phyloP scores from a whole-genome alignment of 1,140 invertebrate genomes.

The Drosophila neocordata region DNA sequence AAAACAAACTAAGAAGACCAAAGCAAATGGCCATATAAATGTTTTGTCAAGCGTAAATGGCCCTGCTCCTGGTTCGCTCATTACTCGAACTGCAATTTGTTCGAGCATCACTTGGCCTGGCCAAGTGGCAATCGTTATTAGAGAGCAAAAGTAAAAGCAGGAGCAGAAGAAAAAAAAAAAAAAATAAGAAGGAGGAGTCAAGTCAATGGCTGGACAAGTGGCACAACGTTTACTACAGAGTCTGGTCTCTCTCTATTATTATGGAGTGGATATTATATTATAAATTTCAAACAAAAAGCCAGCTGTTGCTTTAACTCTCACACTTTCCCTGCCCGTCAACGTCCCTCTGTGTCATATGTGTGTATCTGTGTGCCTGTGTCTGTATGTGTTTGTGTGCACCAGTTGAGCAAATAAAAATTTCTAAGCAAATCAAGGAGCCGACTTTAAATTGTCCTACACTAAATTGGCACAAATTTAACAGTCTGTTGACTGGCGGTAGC shows the following conservation, averaged over 20 bases:
- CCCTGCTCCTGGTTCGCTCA: neutral
- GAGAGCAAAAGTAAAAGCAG: neutral
- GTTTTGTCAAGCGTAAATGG: conserved; percentile 26
- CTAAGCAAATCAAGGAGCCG: neutral
- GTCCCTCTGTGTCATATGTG: conserved; percentile 23
- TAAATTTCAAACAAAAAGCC: conserved; percentile 39
- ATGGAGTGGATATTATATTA: conserved; percentile 39
- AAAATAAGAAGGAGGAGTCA: neutral
- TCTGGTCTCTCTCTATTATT: conserved; percentile 32
- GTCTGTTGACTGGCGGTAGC: too few relatives aligned
- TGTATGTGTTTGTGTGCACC: neutral
- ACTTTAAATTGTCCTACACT: neutral
- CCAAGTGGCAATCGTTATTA: conserved; percentile 34
- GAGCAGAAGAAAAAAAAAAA: neutral
- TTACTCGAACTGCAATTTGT: conserved; percentile 29
- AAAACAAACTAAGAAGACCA: neutral
- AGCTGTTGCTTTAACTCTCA: conserved; percentile 47
- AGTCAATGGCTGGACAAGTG: conserved; percentile 27
- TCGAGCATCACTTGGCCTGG: conserved; percentile 20
- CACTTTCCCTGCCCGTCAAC: conserved; percentile 33
- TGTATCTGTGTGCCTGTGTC: neutral
- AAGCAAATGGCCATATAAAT: conserved; percentile 6
- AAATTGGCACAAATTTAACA: too few relatives aligned
- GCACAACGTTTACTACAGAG: conserved; percentile 17
- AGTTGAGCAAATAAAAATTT: neutral